A percentile compares a stretch with the other conserved stretches of the same genome.
Evolutionary conservation across 2,113 vertebrate species (phyloP).

Genomic region (Pluvianellus socialis): DNA sequence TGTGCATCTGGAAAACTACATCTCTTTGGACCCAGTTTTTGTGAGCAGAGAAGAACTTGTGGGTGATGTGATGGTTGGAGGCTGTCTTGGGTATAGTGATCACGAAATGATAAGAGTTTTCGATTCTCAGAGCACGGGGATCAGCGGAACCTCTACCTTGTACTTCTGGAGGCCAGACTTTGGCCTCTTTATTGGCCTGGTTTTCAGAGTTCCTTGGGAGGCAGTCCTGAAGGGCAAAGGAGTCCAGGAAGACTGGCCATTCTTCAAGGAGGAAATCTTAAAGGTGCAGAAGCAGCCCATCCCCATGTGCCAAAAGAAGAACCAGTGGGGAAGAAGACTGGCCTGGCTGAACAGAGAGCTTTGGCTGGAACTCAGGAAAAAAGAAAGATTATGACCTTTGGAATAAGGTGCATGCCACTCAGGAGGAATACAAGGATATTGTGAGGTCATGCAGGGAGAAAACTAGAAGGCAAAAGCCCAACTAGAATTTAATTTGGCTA

Average conservation of each 20-base stretch:
- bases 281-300: neutral
- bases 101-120: neutral
- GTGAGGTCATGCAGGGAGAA: neutral
- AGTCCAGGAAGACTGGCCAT: neutral
- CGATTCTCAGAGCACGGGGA: neutral
- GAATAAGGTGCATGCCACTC: neutral
- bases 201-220: neutral
- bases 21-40: neutral
- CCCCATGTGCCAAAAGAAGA: neutral
- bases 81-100: neutral
- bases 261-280: neutral
- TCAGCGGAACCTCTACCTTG: neutral
- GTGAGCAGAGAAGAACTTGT: neutral
- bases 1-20: neutral
- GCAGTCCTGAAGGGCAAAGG: neutral
- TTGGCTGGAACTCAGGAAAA: neutral
- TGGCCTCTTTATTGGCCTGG: neutral
- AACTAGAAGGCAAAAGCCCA: neutral
- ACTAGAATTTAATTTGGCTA: neutral
- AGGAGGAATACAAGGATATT: neutral
- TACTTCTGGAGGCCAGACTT: neutral
- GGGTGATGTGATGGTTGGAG: neutral
- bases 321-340: neutral
- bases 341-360: neutral
- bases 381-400: neutral